Evolutionary conservation across 2,888 invertebrate genomes (phyloP).

Genomic region (Conus canariensis): DNA sequence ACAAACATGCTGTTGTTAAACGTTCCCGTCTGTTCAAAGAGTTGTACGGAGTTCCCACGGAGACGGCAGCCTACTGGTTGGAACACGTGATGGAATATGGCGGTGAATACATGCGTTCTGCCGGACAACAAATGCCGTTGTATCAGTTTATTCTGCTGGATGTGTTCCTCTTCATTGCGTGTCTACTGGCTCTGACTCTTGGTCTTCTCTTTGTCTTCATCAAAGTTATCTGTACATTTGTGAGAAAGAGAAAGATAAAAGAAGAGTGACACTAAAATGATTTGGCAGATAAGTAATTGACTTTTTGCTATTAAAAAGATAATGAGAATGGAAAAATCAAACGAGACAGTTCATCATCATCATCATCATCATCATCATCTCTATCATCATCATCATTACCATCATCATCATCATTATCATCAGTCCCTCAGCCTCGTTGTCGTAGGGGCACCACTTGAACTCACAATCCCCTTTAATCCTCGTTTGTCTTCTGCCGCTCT

Average conservation of each 20-base stretch:
- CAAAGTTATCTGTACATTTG: not conserved
- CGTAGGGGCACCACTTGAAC: too few relatives aligned
- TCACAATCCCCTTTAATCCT: too few relatives aligned
- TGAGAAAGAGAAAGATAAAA: conserved; percentile 18
- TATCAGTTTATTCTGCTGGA: conserved; percentile 60
- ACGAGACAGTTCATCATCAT: too few relatives aligned
- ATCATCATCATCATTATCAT: too few relatives aligned
- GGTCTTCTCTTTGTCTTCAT: not conserved
- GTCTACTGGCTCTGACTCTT: not conserved
- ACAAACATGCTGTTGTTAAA: conserved; percentile 36
- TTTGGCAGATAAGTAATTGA: not conserved
- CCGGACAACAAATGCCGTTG: conserved; percentile 53
- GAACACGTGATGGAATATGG: conserved; percentile 56
- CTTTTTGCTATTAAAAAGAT: too few relatives aligned
- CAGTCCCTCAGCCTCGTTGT: too few relatives aligned
- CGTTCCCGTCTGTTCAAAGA: conserved; percentile 32
- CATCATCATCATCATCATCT: too few relatives aligned
- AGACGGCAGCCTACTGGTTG: conserved; percentile 62
- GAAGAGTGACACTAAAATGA: not conserved
- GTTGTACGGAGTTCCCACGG: conserved; percentile 25
- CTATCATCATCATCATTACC: too few relatives aligned
- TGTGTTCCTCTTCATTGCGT: conserved; percentile 34
- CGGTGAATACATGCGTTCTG: conserved; percentile 52
- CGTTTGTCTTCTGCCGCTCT: too few relatives aligned
- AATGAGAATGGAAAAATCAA: too few relatives aligned